Base-by-base conservation (phyloP, 2,797 vertebrate species). In the Ambastaia sidthimunki region DNA sequence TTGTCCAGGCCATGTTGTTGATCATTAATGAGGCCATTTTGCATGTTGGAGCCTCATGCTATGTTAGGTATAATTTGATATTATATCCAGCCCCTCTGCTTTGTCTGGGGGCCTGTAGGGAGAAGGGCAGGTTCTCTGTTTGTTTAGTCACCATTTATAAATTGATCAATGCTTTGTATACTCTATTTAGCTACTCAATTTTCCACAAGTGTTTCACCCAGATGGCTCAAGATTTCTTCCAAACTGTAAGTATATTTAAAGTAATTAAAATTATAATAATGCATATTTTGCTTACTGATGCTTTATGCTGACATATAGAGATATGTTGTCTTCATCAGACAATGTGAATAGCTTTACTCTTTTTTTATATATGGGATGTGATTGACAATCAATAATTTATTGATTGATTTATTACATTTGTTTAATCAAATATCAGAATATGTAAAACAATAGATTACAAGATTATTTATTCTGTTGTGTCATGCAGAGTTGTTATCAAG, bases 101-200 rank as follows among this genome's bases (percentile, higher is more conserved):
- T 92, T 90, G 90, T 92, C 77, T 83, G 60, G 4, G 0, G 48
- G 47, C 19, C 77, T 11, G 71, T 85, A n/a, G 80, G 85, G 74
- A 85, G 84, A 85, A 80, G 67, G 54, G 1, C 16, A 81, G 25
- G 57, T 77, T 85, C 79, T 85, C 41, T 44, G 41, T 44, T 87
- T 83, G 87, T 86, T 76, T 66, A 78, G 77, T 65, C 50, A 59
- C 89, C 85, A 86, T 81, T 73, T 92, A 92, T 92, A 92, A 92
- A 91, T 85, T 81, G 69, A 86, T 89, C 83, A 79, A 71, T 82
- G 82, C 82, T 12, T 85, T 59, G 7, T 4, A 55, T 13, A 55
- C 48, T 77, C 67, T 84, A 57, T 82, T 87, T 85, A 82, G 74
- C 84, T n/a, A n/a, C n/a, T n/a, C n/a, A n/a, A n/a, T n/a, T n/a